Percentiles rank a stretch among this genome's conserved stretches.
phyloP scores from a whole-genome alignment of 2,113 vertebrate species.

The Talpa occidentalis region DNA sequence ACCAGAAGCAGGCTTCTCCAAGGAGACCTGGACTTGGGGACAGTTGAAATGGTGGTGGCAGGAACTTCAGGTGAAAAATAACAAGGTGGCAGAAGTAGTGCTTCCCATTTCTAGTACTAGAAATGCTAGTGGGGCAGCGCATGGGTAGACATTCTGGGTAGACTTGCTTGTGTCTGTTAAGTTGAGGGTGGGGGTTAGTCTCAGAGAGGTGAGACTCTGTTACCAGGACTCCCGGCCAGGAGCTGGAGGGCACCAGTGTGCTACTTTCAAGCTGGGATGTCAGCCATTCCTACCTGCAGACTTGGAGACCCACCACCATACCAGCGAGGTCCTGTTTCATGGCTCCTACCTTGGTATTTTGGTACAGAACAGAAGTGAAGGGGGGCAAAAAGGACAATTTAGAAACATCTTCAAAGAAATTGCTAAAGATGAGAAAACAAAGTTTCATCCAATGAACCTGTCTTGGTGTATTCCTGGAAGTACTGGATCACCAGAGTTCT shows the following conservation, averaged over 20 bases:
- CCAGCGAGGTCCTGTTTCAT: background rate
- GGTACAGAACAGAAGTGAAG: background rate
- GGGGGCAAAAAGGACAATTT: background rate
- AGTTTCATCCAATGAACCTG: background rate
- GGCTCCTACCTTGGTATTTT: background rate
- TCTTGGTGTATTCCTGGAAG: background rate
- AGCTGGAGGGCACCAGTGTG: background rate
- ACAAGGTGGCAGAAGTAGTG: constrained; percentile 9
- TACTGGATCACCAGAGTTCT: background rate
- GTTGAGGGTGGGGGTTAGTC: background rate
- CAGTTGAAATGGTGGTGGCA: background rate
- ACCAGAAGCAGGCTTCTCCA: background rate
- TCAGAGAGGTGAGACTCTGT: background rate
- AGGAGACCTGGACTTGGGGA: background rate
- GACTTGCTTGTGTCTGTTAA: background rate
- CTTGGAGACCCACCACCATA: background rate
- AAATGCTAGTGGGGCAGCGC: background rate
- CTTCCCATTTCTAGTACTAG: constrained; percentile 53
- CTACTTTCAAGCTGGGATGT: background rate
- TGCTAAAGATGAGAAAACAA: background rate
- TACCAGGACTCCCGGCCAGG: no score
- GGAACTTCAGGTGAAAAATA: constrained; percentile 38
- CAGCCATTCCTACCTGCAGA: background rate
- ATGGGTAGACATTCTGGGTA: background rate
- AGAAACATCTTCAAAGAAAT: constrained; percentile 34